Evolutionary conservation across 2,888 invertebrate genomes (phyloP), one percentile per base, ranked within the genome.

Genomic region (Monopis laevigella): DNA sequence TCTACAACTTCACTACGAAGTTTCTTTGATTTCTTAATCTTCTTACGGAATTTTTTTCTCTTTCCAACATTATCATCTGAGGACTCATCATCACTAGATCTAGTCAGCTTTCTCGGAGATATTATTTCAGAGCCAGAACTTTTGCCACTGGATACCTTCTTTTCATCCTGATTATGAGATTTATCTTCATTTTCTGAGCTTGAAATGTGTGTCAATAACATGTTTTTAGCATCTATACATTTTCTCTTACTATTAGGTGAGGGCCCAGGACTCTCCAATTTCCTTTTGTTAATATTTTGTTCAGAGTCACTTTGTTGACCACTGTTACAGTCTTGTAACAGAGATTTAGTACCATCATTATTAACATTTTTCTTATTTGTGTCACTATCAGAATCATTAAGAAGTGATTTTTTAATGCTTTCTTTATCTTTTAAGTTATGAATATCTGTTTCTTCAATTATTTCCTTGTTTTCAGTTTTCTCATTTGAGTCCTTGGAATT

Each of bases 101-200:
- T n/a, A n/a, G n/a, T n/a, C n/a, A n/a, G n/a, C n/a, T n/a, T n/a
- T n/a, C n/a, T n/a, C n/a, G n/a, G n/a, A n/a, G n/a, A n/a, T n/a
- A n/a, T n/a, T n/a, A n/a, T n/a, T n/a, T n/a, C n/a, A n/a, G n/a
- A n/a, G n/a, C n/a, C n/a, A n/a, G n/a, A n/a, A n/a, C n/a, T n/a
- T n/a, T n/a, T n/a, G n/a, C n/a, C n/a, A n/a, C n/a, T n/a, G n/a
- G n/a, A n/a, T n/a, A n/a, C n/a, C n/a, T n/a, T n/a, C n/a, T n/a
- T n/a, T n/a, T n/a, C n/a, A n/a, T n/a, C 55, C 51, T 48, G 52
- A 45, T 45, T 56, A 12, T 65, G 46, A 40, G 59, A 48, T 45
- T 72, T 67, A 58, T 72, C 69, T 41, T 70, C 72, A 32, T 65
- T 62, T 32, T 73, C 78, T 4, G 78, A 77, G 51, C 71, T 70